Percentiles rank a stretch among this genome's conserved stretches.
Evolutionary conservation across 37 sponge, comb jelly and placozoan species (phyloP).

Genomic region (Halisarca cf. caerulea): DNA sequence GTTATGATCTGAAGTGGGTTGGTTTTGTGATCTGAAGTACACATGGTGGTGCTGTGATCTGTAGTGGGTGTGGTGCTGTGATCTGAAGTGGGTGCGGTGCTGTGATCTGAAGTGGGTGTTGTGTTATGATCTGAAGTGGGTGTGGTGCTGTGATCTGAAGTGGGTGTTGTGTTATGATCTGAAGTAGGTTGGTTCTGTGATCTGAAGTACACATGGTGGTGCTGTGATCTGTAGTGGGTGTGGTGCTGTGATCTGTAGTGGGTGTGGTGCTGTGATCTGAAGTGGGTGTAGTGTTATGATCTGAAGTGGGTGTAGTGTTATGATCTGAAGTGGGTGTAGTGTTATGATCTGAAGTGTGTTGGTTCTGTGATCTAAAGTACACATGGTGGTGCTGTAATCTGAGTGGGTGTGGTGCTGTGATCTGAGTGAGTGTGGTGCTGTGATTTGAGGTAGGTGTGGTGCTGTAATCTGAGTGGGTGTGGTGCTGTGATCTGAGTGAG

Average conservation of each 20-base stretch:
- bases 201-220: neutral
- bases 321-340: neutral
- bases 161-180: neutral
- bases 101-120: neutral
- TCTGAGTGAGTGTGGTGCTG: neutral
- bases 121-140: neutral
- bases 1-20: neutral
- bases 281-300: neutral
- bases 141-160: neutral
- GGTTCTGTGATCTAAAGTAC: neutral
- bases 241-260: neutral
- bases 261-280: neutral
- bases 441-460: neutral
- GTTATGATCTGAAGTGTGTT: neutral
- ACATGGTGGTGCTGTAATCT: constrained; percentile 1
- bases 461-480: no score
- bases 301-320: neutral
- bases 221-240: neutral
- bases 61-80: neutral
- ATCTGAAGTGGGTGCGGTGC: neutral
- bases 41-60: neutral
- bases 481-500: no score
- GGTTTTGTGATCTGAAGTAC: neutral
- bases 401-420: neutral
- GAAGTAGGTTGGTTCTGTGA: no score